Evolutionary conservation across 37 sponge, comb jelly and placozoan species (phyloP).

Genomic region (Bolinopsis microptera): DNA sequence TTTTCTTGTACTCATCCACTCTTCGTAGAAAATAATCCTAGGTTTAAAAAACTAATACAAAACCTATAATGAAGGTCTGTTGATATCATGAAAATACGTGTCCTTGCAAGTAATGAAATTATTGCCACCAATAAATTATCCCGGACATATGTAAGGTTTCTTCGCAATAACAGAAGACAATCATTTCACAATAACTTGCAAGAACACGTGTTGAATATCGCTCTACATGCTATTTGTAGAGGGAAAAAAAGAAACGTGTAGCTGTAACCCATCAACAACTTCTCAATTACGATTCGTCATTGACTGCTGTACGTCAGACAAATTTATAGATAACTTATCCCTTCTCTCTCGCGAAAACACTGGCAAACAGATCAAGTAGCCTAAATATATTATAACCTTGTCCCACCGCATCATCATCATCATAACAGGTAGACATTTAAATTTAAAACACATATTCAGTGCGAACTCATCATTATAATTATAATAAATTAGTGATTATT

Average conservation of each 20-base stretch:
- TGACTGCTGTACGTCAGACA: not conserved
- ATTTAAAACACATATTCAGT: not conserved
- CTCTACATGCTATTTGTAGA: not conserved
- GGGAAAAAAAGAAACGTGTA: not conserved
- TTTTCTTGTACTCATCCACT: not conserved
- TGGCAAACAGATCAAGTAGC: no score
- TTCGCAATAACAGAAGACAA: no score
- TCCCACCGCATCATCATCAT: not conserved
- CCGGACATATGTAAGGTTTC: no score
- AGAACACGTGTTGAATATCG: not conserved
- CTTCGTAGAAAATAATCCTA: not conserved
- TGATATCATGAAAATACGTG: no score
- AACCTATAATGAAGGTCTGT: not conserved
- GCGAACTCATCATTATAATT: not conserved
- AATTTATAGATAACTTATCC: not conserved
- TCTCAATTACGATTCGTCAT: not conserved
- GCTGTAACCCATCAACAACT: not conserved
- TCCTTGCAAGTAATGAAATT: no score
- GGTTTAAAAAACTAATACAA: not conserved
- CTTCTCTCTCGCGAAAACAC: not conserved
- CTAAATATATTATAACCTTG: no score
- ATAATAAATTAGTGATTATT: slow-evolving; percentile 62
- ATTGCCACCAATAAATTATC: no score
- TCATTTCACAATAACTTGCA: no score
- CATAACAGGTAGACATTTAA: not conserved